These are phyloP conservation scores for Danionella dracula DNA, from an alignment of 2,797 vertebrate genomes.

Conservation along the genomic window DNA sequence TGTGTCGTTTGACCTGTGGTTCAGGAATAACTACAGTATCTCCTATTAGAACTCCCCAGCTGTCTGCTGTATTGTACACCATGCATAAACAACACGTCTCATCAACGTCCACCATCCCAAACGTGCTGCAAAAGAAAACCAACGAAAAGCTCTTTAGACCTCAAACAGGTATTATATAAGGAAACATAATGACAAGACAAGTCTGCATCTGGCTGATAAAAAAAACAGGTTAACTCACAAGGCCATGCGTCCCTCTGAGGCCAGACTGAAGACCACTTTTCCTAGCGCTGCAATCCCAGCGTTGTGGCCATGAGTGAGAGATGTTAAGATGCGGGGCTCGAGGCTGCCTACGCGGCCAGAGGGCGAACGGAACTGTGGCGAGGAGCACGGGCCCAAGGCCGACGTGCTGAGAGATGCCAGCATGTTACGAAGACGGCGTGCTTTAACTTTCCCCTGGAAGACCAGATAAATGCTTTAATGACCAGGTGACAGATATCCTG, in stretches of 20 bases:
- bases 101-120: conserved; percentile 81
- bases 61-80: conserved; percentile 87
- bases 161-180: not conserved
- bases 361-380: conserved; percentile 73
- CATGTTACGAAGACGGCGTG: conserved; percentile 79
- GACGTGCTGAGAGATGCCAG: conserved; percentile 73
- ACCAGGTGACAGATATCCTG: too few relatives aligned
- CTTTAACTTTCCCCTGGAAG: conserved; percentile 82
- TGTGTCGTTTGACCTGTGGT: conserved; percentile 77
- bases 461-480: not conserved
- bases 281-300: conserved; percentile 74
- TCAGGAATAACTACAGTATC: conserved; percentile 87
- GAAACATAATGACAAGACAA: not conserved
- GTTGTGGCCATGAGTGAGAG: conserved; percentile 72
- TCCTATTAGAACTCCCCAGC: conserved; percentile 88
- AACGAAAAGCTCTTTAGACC: not conserved
- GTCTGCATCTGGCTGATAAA: not conserved
- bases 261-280: conserved; percentile 88
- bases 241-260: conserved; percentile 80
- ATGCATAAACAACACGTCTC: conserved; percentile 81
- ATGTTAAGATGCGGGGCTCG: conserved; percentile 63
- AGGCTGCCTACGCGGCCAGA: conserved; percentile 71
- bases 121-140: conserved; percentile 66
- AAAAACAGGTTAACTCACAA: conserved; percentile 73
- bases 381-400: conserved; percentile 75